Percentiles rank a stretch among this genome's conserved stretches.
Conservation (phyloP, 2,113 vertebrate genomes). For the Myrmophylax atrothorax region DNA sequence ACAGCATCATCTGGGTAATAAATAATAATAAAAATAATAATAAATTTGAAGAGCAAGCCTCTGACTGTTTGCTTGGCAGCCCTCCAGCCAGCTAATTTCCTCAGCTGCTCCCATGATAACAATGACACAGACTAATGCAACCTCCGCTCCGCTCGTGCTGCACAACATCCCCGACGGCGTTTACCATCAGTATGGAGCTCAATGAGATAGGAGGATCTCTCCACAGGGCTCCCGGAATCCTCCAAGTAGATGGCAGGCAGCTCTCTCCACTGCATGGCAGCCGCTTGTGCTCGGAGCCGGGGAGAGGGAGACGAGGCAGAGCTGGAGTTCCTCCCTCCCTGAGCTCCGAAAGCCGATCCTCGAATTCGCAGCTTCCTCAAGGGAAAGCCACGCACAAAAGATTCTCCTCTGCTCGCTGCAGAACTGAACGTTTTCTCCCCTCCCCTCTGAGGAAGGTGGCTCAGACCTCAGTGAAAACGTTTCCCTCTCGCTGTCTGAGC, state of each 20-base stretch:
- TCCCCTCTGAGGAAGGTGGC: conserved; percentile 40
- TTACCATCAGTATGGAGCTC: conserved; percentile 24
- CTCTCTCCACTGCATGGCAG: conserved; percentile 35
- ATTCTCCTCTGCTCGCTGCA: background rate
- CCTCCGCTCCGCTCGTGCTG: background rate
- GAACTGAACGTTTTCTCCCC: background rate
- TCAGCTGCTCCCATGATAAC: conserved; percentile 68
- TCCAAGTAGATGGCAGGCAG: background rate
- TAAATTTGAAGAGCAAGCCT: conserved; percentile 52
- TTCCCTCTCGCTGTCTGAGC: background rate
- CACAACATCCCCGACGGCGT: conserved; percentile 42
- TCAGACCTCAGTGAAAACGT: background rate
- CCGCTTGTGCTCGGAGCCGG: background rate
- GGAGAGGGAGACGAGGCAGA: background rate
- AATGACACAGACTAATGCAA: conserved; percentile 66
- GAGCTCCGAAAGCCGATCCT: background rate
- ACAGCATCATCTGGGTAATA: conserved; percentile 59
- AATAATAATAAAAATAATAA: conserved; percentile 70
- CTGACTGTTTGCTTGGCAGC: conserved; percentile 62
- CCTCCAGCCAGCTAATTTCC: conserved; percentile 68
- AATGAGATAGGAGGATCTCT: conserved; percentile 50
- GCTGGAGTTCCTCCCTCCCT: background rate
- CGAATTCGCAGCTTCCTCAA: background rate
- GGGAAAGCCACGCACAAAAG: background rate
- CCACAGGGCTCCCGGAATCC: background rate